Evolutionary conservation across 2,113 vertebrate genomes (phyloP).

Genomic region (Caranx ignobilis): DNA sequence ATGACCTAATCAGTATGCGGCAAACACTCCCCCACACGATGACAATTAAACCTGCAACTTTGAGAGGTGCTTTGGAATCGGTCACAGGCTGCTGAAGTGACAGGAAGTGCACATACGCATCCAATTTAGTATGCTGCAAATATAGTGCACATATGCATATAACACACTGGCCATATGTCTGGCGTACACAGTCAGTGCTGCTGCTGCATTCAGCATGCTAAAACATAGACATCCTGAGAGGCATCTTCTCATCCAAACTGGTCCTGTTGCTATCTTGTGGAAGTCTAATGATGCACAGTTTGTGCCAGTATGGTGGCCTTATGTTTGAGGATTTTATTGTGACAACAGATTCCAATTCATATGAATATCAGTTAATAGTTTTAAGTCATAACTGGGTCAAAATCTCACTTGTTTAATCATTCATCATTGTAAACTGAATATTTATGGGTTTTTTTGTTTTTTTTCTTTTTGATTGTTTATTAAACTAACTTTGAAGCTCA

Average conservation of each 20-base stretch:
- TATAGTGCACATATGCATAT: conserved; percentile 24
- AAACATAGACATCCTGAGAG: conserved; percentile 16
- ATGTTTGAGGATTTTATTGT: neutral
- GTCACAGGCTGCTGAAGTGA: conserved; percentile 2
- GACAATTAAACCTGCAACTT: conserved; percentile 9
- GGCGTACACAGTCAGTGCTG: neutral
- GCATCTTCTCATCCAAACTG: conserved; percentile 7
- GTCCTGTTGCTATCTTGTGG: neutral
- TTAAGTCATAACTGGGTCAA: neutral
- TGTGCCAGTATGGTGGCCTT: neutral
- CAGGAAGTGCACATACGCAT: neutral
- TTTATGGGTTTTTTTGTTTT: neutral
- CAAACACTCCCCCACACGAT: neutral
- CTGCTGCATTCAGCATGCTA: conserved; percentile 35
- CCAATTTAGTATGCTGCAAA: conserved; percentile 44
- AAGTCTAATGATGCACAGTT: neutral
- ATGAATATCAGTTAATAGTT: neutral
- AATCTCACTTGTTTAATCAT: neutral
- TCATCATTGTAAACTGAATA: neutral
- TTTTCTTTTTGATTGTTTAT: neutral
- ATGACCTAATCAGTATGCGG: neutral
- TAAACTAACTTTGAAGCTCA: neutral
- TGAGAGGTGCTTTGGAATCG: conserved; percentile 14
- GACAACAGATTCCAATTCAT: neutral
- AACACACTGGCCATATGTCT: conserved; percentile 40